A percentile compares a stretch with the other conserved stretches of the same genome.
These are phyloP conservation scores for Prenolepis imparis DNA, from an alignment of 2,888 invertebrate genomes.

Conservation along the genomic window DNA sequence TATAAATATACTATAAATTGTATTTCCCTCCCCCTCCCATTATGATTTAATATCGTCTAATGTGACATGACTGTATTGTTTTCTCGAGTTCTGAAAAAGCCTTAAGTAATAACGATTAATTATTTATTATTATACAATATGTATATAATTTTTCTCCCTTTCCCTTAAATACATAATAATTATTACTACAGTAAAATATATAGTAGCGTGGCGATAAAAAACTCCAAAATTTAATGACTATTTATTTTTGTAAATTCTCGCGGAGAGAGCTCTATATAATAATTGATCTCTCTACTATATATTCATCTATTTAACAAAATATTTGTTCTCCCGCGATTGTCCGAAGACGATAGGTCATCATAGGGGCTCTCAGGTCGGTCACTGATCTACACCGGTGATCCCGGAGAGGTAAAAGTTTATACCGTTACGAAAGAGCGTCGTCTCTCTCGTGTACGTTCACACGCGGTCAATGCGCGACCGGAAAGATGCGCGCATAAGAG, in stretches of 20 bases:
- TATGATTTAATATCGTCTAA: neutral
- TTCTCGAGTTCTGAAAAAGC: neutral
- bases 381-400: slow-evolving; percentile 76
- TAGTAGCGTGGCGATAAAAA: neutral
- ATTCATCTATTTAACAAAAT: neutral
- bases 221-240: neutral
- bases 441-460: slow-evolving; percentile 58
- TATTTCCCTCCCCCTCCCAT: neutral
- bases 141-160: neutral
- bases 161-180: neutral
- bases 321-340: neutral
- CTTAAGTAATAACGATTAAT: neutral
- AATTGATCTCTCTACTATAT: neutral
- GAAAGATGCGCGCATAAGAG: slow-evolving; percentile 52
- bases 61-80: neutral
- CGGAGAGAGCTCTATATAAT: neutral
- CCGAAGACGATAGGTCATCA: slow-evolving; percentile 64
- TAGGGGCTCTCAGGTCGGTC: slow-evolving; percentile 76
- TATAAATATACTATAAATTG: neutral
- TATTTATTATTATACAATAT: too few relatives aligned
- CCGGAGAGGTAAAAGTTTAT: slow-evolving; percentile 73
- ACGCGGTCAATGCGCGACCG: slow-evolving; percentile 65
- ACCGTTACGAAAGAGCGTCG: slow-evolving; percentile 72
- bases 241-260: neutral
- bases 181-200: neutral